Conservation (phyloP, 2,797 vertebrate species). For the Fratercula arctica region DNA sequence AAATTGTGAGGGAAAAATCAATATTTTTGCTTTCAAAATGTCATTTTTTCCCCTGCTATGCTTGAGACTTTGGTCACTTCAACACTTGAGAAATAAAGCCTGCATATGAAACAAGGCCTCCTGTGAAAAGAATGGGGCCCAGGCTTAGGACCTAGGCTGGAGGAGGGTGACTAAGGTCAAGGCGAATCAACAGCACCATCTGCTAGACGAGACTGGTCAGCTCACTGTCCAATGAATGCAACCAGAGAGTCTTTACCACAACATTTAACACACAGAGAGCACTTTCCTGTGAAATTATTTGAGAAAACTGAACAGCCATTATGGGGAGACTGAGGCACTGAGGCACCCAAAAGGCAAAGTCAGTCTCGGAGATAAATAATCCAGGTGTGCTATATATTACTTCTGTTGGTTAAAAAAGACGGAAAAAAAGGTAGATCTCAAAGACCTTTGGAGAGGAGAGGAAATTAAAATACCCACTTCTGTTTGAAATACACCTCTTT, state of each 20-base stretch:
- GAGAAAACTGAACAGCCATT: neutral
- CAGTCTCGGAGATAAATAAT: accelerated
- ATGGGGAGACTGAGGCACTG: neutral
- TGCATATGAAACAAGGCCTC: neutral
- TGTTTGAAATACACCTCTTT: neutral
- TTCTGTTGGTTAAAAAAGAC: neutral
- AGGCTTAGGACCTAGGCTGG: neutral
- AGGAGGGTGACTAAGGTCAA: neutral
- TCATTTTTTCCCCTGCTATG: neutral
- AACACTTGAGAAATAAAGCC: neutral
- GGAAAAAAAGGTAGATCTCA: neutral
- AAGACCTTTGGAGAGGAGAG: neutral
- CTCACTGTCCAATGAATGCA: neutral
- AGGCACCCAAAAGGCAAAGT: neutral
- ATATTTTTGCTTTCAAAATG: neutral
- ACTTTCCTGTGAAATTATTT: neutral
- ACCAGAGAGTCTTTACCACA: neutral
- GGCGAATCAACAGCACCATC: neutral
- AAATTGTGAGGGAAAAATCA: neutral
- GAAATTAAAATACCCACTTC: neutral
- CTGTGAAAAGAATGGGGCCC: neutral
- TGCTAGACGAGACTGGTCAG: neutral
- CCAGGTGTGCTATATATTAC: neutral
- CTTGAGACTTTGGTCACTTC: neutral
- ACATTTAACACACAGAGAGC: neutral